A percentile compares a stretch with the other conserved stretches of the same genome.
Conservation (phyloP, 2,113 vertebrate genomes). For the Caretta caretta region DNA sequence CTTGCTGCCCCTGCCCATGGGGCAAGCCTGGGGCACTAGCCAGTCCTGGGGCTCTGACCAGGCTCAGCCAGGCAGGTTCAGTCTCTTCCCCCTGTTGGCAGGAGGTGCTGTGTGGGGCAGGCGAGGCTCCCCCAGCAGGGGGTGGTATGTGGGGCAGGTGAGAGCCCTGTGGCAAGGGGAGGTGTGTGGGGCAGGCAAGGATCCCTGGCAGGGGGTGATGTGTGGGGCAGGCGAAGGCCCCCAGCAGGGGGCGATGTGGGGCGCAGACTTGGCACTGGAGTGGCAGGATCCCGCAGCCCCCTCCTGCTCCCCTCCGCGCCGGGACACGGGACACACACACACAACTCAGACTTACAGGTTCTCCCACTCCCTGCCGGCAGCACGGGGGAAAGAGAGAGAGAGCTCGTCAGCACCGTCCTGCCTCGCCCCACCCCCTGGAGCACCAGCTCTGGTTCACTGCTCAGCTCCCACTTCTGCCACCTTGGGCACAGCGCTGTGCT, state of each 20-base stretch:
- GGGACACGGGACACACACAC: background rate
- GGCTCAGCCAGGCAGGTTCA: background rate
- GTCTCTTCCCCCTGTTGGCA: background rate
- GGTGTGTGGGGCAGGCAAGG: no score
- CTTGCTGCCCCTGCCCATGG: background rate
- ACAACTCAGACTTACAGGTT: constrained; percentile 90
- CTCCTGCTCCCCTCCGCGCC: accelerated
- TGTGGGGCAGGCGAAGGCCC: accelerated
- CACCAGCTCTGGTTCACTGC: no score
- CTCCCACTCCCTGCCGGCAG: constrained; percentile 96
- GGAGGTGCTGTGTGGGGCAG: accelerated
- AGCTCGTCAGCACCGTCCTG: background rate
- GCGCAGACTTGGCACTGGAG: background rate
- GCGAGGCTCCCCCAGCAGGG: accelerated
- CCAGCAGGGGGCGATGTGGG: accelerated
- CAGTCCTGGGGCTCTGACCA: background rate
- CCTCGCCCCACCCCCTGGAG: background rate
- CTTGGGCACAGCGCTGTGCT: background rate
- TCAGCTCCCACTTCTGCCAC: no score
- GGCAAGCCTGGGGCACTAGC: background rate
- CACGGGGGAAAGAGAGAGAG: background rate
- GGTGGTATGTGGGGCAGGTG: accelerated
- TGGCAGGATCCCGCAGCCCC: background rate
- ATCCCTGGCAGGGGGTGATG: accelerated
- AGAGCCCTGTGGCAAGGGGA: background rate